phyloP scores from a whole-genome alignment of 2,888 invertebrate genomes.

The Ormyrus nitidulus region DNA sequence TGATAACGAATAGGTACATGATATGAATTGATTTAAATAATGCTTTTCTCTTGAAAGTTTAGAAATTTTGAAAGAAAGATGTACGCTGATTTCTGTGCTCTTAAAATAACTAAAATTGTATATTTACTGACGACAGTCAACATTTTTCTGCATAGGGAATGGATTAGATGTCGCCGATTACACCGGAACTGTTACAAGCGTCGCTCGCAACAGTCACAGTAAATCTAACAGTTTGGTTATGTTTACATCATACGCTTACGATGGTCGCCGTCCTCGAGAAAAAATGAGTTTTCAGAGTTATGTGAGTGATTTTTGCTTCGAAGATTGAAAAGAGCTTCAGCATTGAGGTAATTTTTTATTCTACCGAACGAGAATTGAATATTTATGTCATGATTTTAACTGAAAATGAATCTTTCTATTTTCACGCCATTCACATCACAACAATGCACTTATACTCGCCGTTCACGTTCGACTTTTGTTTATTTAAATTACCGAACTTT shows the following conservation, averaged over 20 bases:
- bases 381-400: constrained; percentile 31
- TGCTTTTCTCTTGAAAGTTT: too few relatives aligned
- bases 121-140: too few relatives aligned
- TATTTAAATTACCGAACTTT: not conserved
- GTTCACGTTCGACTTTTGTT: not conserved
- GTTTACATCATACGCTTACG: constrained; percentile 31
- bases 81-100: too few relatives aligned
- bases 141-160: too few relatives aligned
- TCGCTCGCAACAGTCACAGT: not conserved
- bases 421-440: too few relatives aligned
- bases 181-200: too few relatives aligned
- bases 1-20: too few relatives aligned
- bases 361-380: constrained; percentile 8
- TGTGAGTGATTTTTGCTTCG: not conserved
- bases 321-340: constrained; percentile 22
- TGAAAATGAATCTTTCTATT: not conserved
- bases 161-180: too few relatives aligned
- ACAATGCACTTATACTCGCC: too few relatives aligned
- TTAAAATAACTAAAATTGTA: too few relatives aligned
- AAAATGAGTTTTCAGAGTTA: constrained; percentile 37
- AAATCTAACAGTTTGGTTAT: constrained; percentile 45
- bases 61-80: too few relatives aligned
- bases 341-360: constrained; percentile 25
- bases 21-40: too few relatives aligned
- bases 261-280: not conserved